Evolutionary conservation across 1,140 invertebrate species (phyloP).

Genomic region (Hestina assimilis): DNA sequence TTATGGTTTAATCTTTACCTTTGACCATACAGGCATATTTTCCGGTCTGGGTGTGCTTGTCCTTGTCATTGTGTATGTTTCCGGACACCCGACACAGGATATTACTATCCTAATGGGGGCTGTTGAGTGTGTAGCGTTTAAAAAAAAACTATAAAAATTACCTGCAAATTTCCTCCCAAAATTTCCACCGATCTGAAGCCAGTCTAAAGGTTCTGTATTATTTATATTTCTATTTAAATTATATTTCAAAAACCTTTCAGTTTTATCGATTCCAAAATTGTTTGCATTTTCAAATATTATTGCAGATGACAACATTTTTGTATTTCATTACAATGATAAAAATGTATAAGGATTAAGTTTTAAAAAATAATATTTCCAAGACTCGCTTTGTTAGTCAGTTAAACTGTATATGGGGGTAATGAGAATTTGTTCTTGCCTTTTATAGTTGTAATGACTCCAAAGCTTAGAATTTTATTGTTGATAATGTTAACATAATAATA

Average conservation of each 20-base stretch:
- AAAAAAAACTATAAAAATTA: too few relatives aligned
- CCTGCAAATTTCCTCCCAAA: conserved; percentile 20
- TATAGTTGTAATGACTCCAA: conserved; percentile 39
- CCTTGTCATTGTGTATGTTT: too few relatives aligned
- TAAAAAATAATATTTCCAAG: background rate
- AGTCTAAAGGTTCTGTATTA: conserved; percentile 31
- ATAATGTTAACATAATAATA: conserved; percentile 9
- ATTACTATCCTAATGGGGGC: too few relatives aligned
- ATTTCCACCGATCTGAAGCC: conserved; percentile 37
- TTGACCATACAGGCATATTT: too few relatives aligned
- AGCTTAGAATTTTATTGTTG: conserved; percentile 26
- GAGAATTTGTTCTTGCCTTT: conserved; percentile 16
- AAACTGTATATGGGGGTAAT: background rate
- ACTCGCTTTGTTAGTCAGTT: background rate
- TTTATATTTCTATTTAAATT: conserved; percentile 35
- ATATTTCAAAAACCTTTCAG: conserved; percentile 47
- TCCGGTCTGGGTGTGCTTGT: too few relatives aligned
- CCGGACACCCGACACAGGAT: too few relatives aligned
- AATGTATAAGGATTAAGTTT: background rate
- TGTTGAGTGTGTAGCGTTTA: too few relatives aligned
- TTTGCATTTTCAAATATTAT: conserved; percentile 46
- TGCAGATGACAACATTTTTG: conserved; percentile 29
- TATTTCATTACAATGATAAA: background rate
- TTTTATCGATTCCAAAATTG: conserved; percentile 54
- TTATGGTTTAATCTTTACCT: too few relatives aligned